Conservation (phyloP, 2,888 invertebrate species). For the Sarcophaga caerulescens region DNA sequence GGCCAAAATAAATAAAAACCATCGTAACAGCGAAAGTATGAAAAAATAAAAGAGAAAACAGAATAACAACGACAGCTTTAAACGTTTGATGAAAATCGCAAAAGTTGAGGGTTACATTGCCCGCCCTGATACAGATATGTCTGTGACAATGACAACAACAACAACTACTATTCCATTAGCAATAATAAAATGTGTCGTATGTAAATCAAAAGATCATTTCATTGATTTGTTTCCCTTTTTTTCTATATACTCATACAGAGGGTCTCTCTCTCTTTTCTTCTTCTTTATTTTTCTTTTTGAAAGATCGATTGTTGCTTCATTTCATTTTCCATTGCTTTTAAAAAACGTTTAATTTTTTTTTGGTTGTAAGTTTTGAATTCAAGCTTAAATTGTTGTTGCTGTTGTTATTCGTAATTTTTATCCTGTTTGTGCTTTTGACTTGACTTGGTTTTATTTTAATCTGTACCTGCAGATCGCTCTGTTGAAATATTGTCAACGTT, state of each 20-base stretch:
- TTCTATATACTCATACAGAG: too few relatives aligned
- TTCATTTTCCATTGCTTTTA: too few relatives aligned
- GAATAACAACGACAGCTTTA: slow-evolving; percentile 28
- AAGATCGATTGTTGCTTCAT: slow-evolving; percentile 51
- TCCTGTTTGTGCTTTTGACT: slow-evolving; percentile 6
- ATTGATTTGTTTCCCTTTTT: slow-evolving; percentile 62
- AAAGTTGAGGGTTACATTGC: neutral
- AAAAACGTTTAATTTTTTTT: neutral
- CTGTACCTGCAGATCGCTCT: slow-evolving; percentile 21
- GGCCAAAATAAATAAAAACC: slow-evolving; percentile 25
- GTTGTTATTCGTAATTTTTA: neutral
- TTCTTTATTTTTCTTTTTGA: slow-evolving; percentile 3
- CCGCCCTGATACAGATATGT: neutral
- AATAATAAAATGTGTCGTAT: slow-evolving; percentile 63
- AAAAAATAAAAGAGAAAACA: neutral
- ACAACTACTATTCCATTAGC: neutral
- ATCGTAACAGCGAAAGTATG: neutral
- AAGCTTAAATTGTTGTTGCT: neutral
- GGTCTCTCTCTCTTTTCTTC: too few relatives aligned
- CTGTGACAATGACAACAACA: neutral
- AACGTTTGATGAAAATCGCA: slow-evolving; percentile 21
- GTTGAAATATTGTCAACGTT: slow-evolving; percentile 26
- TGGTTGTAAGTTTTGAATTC: neutral
- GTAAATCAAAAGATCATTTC: slow-evolving; percentile 65
- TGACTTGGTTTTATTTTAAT: slow-evolving; percentile 35